These are phyloP conservation scores for Enteromius treurensis DNA, from an alignment of 2,797 vertebrate species.

Conservation along the genomic window DNA sequence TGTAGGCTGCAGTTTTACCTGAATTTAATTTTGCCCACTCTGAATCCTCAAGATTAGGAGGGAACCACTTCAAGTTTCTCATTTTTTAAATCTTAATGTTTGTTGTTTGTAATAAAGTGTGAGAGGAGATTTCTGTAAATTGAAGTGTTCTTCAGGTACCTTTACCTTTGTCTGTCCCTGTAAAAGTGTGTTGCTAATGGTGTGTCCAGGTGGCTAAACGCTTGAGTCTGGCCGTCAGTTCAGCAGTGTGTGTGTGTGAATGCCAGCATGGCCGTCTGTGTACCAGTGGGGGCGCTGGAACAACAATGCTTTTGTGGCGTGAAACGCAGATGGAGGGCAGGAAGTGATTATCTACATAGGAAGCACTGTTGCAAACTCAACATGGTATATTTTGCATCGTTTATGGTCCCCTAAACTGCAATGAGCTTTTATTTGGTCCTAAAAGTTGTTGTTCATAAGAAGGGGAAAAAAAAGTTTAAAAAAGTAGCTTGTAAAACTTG, in stretches of 20 bases:
- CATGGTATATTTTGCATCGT: neutral
- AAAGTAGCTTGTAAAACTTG: neutral
- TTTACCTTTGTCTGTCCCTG: conserved; percentile 2
- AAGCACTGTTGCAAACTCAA: neutral
- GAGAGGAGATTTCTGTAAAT: neutral
- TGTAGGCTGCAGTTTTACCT: neutral
- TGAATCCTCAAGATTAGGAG: neutral
- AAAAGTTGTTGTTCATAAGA: neutral
- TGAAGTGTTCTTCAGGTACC: neutral
- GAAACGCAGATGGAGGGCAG: conserved; percentile 3
- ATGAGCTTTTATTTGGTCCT: neutral
- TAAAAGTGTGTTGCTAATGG: conserved; percentile 16
- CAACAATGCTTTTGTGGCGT: neutral
- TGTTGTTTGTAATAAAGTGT: neutral
- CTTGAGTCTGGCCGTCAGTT: conserved; percentile 11
- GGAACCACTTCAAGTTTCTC: neutral
- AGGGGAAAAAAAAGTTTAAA: neutral
- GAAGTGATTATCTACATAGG: neutral
- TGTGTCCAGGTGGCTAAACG: conserved; percentile 27
- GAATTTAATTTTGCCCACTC: neutral
- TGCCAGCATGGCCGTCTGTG: conserved; percentile 28
- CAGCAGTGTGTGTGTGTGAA: conserved; percentile 19
- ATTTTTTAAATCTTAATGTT: neutral
- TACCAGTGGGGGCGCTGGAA: conserved; percentile 11
- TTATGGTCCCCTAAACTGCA: neutral